Conservation (phyloP, 2,888 invertebrate species). For the Parapristionchus giblindavisi region DNA sequence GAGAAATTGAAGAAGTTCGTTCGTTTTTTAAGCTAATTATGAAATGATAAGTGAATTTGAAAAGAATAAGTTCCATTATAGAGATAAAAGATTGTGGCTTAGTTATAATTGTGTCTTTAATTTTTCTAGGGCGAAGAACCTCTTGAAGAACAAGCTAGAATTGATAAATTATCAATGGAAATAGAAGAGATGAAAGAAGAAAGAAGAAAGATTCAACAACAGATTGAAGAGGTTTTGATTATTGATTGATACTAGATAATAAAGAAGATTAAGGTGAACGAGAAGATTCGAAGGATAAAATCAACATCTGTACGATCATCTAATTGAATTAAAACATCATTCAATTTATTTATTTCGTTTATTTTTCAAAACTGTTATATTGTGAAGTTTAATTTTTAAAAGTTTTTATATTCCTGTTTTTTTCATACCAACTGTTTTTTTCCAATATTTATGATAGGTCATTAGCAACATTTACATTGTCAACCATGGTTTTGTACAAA, state of each 20-base stretch:
- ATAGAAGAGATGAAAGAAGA: conserved; percentile 28
- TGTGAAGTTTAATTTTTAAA: too few relatives aligned
- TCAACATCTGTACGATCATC: conserved; percentile 1
- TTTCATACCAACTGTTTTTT: too few relatives aligned
- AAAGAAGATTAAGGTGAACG: not conserved
- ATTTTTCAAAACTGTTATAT: too few relatives aligned
- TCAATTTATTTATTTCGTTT: too few relatives aligned
- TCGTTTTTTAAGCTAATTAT: too few relatives aligned
- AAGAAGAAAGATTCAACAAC: conserved; percentile 11
- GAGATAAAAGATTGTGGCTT: not conserved
- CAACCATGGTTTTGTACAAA: too few relatives aligned
- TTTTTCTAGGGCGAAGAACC: conserved; percentile 1
- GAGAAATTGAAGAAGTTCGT: conserved; percentile 12
- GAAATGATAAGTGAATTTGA: too few relatives aligned
- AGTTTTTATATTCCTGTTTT: too few relatives aligned
- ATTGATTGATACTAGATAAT: not conserved
- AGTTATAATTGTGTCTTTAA: not conserved
- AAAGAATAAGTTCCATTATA: not conserved
- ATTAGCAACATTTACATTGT: too few relatives aligned
- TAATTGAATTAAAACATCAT: too few relatives aligned
- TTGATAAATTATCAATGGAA: not conserved
- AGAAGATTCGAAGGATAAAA: not conserved
- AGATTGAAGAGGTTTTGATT: conserved; percentile 18
- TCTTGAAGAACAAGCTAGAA: not conserved
- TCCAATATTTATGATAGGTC: too few relatives aligned